Conservation (phyloP, 2,888 invertebrate species). For the Empis livida region DNA sequence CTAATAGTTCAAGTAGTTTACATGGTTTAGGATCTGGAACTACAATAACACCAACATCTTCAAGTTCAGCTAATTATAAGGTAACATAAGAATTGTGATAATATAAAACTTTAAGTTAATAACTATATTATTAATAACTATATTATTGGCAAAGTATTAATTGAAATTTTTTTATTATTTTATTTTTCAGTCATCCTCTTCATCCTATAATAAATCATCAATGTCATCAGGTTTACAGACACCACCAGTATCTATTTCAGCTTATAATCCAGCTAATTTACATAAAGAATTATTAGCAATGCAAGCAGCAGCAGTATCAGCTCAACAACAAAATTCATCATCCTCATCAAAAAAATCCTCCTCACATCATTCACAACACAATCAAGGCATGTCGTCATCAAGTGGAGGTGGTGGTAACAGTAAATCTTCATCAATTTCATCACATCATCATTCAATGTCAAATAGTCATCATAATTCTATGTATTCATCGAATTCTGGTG, state of each 20-base stretch:
- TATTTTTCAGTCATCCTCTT: slow-evolving; percentile 23
- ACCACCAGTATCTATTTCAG: slow-evolving; percentile 27
- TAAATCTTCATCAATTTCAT: slow-evolving; percentile 8
- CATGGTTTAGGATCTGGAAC: slow-evolving; percentile 29
- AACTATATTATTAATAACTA: too few species aligned
- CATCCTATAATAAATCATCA: slow-evolving; percentile 30
- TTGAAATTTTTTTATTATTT: neutral
- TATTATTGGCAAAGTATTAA: too few species aligned
- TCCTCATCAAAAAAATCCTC: slow-evolving; percentile 20
- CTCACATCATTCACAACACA: slow-evolving; percentile 15
- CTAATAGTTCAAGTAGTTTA: slow-evolving; percentile 25
- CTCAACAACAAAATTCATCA: slow-evolving; percentile 16
- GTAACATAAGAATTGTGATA: slow-evolving; percentile 4
- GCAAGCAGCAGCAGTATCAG: slow-evolving; percentile 35
- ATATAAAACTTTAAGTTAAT: too few species aligned
- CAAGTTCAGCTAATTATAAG: slow-evolving; percentile 9
- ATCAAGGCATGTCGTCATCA: slow-evolving; percentile 11
- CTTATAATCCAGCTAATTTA: slow-evolving; percentile 34
- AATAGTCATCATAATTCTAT: slow-evolving; percentile 19
- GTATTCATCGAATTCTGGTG: slow-evolving; percentile 24
- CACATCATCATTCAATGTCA: slow-evolving; percentile 15
- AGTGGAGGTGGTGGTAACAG: slow-evolving; percentile 13
- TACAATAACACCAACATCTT: slow-evolving; percentile 27
- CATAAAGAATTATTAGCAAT: slow-evolving; percentile 36
- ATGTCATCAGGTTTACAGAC: slow-evolving; percentile 22